Conservation (phyloP, 2,888 invertebrate genomes). For the Baronia brevicornis region DNA sequence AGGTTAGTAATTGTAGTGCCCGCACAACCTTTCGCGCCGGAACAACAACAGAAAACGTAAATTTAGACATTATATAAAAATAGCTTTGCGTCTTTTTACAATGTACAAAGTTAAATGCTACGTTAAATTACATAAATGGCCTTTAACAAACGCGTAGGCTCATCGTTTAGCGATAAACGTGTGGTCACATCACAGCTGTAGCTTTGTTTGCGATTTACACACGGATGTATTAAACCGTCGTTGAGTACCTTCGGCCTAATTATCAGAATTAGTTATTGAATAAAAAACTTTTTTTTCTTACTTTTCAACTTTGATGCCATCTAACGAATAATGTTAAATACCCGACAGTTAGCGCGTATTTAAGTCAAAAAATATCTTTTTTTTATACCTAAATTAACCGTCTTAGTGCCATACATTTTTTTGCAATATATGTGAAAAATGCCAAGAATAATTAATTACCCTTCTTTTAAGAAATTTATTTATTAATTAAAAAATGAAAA, state of each 20-base stretch:
- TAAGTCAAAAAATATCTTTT: no score
- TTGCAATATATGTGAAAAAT: no score
- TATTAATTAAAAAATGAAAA: no score
- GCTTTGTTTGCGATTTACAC: slow-evolving; percentile 9
- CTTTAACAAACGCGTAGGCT: slow-evolving; percentile 7
- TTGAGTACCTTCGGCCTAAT: no score
- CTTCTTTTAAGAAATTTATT: no score
- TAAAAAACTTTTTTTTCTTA: not conserved
- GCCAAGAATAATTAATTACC: no score
- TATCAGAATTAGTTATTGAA: no score
- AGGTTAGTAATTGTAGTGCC: slow-evolving; percentile 33
- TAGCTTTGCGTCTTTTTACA: slow-evolving; percentile 50
- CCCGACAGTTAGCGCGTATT: no score
- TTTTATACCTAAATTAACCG: no score
- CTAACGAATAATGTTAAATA: no score
- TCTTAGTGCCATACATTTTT: no score
- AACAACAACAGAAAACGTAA: slow-evolving; percentile 47
- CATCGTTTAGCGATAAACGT: slow-evolving; percentile 1
- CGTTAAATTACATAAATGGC: slow-evolving; percentile 14
- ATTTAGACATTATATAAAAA: slow-evolving; percentile 55
- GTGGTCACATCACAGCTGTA: slow-evolving; percentile 13
- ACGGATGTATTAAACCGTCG: not conserved
- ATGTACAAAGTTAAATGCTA: slow-evolving; percentile 23
- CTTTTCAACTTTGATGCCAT: no score
- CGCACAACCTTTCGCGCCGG: slow-evolving; percentile 26